Conservation (phyloP, 2,113 vertebrate species). For the Oryzias melastigma region DNA sequence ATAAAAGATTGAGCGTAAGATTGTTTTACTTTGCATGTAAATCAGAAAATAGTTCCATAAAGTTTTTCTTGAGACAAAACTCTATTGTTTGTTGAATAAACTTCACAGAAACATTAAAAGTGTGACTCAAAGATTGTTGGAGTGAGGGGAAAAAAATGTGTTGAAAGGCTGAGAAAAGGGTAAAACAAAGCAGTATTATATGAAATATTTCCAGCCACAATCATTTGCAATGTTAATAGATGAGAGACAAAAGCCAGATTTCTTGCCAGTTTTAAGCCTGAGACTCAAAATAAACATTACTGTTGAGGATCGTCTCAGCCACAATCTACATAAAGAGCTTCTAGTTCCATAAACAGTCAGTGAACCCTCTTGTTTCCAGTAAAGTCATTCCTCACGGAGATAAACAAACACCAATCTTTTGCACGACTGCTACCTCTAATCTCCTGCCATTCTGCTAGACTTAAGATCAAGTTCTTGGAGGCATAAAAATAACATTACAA, state of each 20-base stretch:
- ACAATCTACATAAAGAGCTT: constrained; percentile 57
- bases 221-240: constrained; percentile 47
- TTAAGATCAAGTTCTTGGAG: constrained; percentile 18
- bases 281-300: constrained; percentile 69
- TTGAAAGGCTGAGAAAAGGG: neutral
- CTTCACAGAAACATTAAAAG: constrained; percentile 24
- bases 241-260: constrained; percentile 51
- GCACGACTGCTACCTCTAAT: constrained; percentile 48
- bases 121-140: constrained; percentile 24
- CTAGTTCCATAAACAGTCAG: constrained; percentile 66
- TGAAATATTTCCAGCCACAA: constrained; percentile 42
- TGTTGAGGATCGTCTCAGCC: constrained; percentile 42
- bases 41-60: neutral
- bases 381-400: constrained; percentile 50
- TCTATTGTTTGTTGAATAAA: constrained; percentile 15
- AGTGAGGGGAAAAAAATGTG: constrained; percentile 8
- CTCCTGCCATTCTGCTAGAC: constrained; percentile 22
- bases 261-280: constrained; percentile 54
- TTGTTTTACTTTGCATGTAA: constrained; percentile 6
- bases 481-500: neutral
- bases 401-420: constrained; percentile 65
- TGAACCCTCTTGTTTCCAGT: constrained; percentile 55
- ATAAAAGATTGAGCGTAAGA: too few relatives aligned
- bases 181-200: constrained; percentile 30
- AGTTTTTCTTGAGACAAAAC: neutral